Evolutionary conservation across 2,113 vertebrate genomes (phyloP).

Genomic region (Cavia aperea): DNA sequence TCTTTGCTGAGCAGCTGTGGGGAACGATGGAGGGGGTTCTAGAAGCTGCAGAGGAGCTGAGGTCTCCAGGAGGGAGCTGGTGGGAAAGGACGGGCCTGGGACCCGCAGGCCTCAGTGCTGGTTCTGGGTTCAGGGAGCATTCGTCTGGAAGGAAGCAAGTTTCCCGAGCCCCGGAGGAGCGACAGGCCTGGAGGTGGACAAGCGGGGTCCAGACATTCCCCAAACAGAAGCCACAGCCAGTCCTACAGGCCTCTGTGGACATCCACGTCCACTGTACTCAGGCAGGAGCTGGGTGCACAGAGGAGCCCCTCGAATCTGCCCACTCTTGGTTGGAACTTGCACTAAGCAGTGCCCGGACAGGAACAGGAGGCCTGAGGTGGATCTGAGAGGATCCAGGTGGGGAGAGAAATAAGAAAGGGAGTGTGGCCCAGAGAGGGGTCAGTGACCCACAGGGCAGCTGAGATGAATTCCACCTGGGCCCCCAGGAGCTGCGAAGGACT

Average conservation of each 20-base stretch:
- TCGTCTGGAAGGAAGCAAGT: neutral
- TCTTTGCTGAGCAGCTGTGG: too few species aligned
- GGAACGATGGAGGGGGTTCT: neutral
- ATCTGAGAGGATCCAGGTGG: neutral
- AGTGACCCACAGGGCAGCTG: neutral
- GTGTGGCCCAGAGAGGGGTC: neutral
- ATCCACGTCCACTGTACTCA: neutral
- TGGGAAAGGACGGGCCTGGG: neutral
- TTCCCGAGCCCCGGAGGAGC: neutral
- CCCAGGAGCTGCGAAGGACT: neutral
- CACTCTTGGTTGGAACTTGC: neutral
- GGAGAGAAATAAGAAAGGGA: neutral
- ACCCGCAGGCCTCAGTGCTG: neutral
- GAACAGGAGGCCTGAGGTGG: neutral
- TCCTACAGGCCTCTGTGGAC: neutral
- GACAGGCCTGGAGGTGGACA: neutral
- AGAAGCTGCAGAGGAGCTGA: neutral
- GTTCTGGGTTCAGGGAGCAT: neutral
- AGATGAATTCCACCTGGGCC: neutral
- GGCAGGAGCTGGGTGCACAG: rapidly evolving
- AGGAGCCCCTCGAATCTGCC: too few species aligned
- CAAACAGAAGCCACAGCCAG: neutral
- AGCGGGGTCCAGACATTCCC: neutral
- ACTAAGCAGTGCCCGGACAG: neutral
- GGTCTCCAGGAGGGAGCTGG: neutral